These are phyloP conservation scores for Phoxinus phoxinus DNA, from an alignment of 2,113 vertebrate genomes.

Conservation along the genomic window DNA sequence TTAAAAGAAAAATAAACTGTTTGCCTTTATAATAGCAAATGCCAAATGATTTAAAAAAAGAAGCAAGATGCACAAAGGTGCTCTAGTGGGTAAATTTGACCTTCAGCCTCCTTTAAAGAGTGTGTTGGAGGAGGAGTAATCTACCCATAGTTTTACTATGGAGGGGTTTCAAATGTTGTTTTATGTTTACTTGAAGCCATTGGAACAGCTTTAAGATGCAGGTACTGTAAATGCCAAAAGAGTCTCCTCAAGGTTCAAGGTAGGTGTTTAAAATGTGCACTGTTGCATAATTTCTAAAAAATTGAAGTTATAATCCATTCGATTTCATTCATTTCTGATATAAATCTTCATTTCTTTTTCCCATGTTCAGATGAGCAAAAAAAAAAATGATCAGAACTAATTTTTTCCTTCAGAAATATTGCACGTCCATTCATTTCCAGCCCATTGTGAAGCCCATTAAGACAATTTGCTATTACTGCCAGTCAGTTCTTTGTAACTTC, in stretches of 20 bases:
- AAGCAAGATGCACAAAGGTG: neutral
- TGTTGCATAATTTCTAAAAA: no score
- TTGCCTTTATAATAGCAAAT: neutral
- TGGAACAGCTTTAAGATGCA: conserved; percentile 30
- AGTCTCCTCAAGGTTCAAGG: conserved; percentile 43
- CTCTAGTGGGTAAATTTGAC: neutral
- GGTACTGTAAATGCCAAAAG: conserved; percentile 40
- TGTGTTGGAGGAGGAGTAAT: neutral
- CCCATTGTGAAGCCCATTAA: conserved; percentile 9
- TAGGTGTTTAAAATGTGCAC: conserved; percentile 48
- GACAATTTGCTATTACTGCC: neutral
- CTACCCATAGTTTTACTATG: neutral
- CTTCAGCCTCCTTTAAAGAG: neutral
- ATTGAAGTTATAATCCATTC: neutral
- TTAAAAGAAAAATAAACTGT: neutral
- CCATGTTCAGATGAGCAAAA: neutral
- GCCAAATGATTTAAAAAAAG: neutral
- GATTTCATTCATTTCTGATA: neutral
- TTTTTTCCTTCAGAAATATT: neutral
- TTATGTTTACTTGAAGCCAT: conserved; percentile 18
- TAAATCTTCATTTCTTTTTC: neutral
- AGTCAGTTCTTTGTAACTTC: neutral
- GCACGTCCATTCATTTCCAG: neutral
- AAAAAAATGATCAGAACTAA: neutral
- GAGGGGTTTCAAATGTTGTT: neutral